These are phyloP conservation scores for Zelostemma sp. DNA, from an alignment of 1,140 invertebrate genomes.

Conservation along the genomic window DNA sequence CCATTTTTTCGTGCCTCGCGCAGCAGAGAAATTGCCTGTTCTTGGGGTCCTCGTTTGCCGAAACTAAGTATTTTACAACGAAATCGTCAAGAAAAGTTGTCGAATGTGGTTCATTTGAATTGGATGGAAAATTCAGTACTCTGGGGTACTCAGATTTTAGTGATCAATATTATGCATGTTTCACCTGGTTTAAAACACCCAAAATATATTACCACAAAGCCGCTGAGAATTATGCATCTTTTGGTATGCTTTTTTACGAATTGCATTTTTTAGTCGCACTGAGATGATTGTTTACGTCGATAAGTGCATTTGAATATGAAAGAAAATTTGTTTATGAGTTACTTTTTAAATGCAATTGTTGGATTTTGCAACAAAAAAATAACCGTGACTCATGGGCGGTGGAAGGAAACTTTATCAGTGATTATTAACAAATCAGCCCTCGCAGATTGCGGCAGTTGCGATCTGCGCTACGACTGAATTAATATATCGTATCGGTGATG, in stretches of 20 bases:
- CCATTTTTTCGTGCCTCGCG: slow-evolving; percentile 59
- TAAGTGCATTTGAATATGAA: background rate
- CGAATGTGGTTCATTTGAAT: background rate
- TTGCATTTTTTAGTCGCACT: slow-evolving; percentile 15
- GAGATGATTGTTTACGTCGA: background rate
- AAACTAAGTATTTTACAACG: slow-evolving; percentile 17
- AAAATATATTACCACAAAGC: slow-evolving; percentile 18
- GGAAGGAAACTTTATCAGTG: background rate
- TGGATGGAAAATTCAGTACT: background rate
- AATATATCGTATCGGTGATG: background rate
- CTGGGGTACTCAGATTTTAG: background rate
- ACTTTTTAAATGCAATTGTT: background rate
- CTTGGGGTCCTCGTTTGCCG: slow-evolving; percentile 27
- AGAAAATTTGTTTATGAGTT: background rate
- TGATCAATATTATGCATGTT: background rate
- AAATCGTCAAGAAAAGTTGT: background rate
- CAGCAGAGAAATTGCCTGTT: slow-evolving; percentile 54
- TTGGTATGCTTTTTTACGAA: background rate
- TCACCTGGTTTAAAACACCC: slow-evolving; percentile 18
- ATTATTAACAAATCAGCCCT: background rate
- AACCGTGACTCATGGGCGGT: background rate
- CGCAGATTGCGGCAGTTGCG: background rate
- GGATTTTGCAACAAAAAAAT: background rate
- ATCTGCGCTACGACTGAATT: background rate
- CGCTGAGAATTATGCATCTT: slow-evolving; percentile 13